These are phyloP conservation scores for Papilio demoleus DNA, from an alignment of 2,888 invertebrate species.

Conservation along the genomic window DNA sequence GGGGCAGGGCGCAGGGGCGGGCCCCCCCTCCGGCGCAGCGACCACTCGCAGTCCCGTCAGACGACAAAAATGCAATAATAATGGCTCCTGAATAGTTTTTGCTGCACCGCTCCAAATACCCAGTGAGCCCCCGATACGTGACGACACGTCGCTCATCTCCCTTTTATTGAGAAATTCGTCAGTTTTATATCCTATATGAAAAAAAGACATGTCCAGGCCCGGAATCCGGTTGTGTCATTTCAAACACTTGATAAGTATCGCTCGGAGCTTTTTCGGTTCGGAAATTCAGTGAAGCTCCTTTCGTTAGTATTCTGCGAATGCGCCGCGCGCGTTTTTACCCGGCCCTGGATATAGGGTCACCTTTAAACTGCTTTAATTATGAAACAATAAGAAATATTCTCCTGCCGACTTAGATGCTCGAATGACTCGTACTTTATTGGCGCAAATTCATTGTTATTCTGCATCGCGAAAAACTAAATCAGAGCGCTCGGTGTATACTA, in stretches of 20 bases:
- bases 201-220: constrained; percentile 67
- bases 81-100: constrained; percentile 82
- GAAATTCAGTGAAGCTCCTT: constrained; percentile 76
- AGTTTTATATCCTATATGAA: constrained; percentile 73
- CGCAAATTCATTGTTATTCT: constrained; percentile 57
- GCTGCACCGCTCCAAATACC: constrained; percentile 82
- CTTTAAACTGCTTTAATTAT: constrained; percentile 78
- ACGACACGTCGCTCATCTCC: constrained; percentile 78
- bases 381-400: constrained; percentile 75
- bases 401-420: constrained; percentile 55
- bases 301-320: constrained; percentile 77
- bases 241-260: constrained; percentile 84
- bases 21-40: constrained; percentile 53
- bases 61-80: constrained; percentile 85
- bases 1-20: constrained; percentile 49
- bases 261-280: constrained; percentile 71
- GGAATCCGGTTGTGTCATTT: constrained; percentile 83
- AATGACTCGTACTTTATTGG: constrained; percentile 64
- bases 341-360: constrained; percentile 75
- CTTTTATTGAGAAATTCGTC: constrained; percentile 84
- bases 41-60: constrained; percentile 79
- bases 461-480: constrained; percentile 44
- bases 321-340: constrained; percentile 64
- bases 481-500: constrained; percentile 33
- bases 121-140: constrained; percentile 75